Evolutionary conservation across 2,113 vertebrate species (phyloP).

Genomic region (Phoxinus phoxinus): DNA sequence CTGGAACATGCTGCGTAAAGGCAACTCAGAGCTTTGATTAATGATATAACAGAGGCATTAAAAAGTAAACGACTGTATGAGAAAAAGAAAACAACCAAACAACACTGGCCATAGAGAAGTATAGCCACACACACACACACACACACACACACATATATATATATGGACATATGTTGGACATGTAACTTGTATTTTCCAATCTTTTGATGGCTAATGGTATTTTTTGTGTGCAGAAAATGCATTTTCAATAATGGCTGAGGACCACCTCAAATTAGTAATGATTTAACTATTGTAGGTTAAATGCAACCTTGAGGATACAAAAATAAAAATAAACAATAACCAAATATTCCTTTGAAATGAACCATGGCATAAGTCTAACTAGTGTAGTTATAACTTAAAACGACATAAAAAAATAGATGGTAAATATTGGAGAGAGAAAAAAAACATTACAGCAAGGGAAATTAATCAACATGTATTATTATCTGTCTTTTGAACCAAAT

Average conservation of each 20-base stretch:
- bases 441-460: not conserved
- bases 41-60: slow-evolving; percentile 24
- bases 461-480: not conserved
- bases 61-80: not conserved
- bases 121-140: no score
- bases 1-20: slow-evolving; percentile 41
- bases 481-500: no score
- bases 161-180: not conserved
- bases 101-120: slow-evolving; percentile 6
- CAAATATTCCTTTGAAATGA: not conserved
- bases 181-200: not conserved
- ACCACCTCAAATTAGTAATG: not conserved
- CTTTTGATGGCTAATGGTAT: not conserved
- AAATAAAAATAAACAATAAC: no score
- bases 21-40: slow-evolving; percentile 39
- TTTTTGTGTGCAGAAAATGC: not conserved
- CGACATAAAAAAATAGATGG: not conserved
- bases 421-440: not conserved
- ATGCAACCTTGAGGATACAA: no score
- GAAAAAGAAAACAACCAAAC: slow-evolving; percentile 21
- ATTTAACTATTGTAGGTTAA: not conserved
- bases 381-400: not conserved
- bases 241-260: not conserved
- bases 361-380: not conserved
- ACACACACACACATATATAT: no score